These are phyloP conservation scores for Scopus umbretta DNA, from an alignment of 2,113 vertebrate genomes.

Conservation along the genomic window DNA sequence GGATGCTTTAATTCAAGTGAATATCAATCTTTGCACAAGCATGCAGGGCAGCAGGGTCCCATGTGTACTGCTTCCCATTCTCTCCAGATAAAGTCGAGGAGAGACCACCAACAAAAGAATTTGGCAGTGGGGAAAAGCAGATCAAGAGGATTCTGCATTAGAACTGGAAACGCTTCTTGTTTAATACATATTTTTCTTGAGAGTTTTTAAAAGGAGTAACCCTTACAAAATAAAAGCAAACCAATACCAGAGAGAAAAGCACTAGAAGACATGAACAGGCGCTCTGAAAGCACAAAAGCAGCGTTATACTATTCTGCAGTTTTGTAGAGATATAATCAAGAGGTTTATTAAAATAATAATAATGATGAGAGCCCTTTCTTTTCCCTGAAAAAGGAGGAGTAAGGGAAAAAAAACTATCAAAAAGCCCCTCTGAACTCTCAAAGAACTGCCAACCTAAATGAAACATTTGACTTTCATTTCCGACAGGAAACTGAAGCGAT, in stretches of 20 bases:
- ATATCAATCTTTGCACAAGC: not conserved
- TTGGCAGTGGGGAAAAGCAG: not conserved
- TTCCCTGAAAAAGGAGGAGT: not conserved
- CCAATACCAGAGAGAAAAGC: not conserved
- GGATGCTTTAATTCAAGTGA: not conserved
- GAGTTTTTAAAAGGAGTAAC: not conserved
- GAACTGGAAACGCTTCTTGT: not conserved
- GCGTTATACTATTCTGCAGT: not conserved
- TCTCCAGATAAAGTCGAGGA: not conserved
- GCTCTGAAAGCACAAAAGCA: not conserved
- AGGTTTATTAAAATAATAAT: not conserved
- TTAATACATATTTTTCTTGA: not conserved
- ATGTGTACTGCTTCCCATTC: not conserved
- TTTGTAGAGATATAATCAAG: not conserved
- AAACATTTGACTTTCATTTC: conserved; percentile 52
- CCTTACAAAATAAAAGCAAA: not conserved
- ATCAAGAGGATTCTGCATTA: not conserved
- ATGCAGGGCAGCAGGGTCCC: not conserved
- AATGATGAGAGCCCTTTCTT: not conserved
- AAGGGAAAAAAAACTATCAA: not conserved
- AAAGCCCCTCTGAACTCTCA: not conserved
- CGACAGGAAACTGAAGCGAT: not conserved
- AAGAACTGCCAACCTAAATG: not conserved
- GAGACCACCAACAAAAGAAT: not conserved
- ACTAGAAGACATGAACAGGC: not conserved